phyloP scores from a whole-genome alignment of 2,888 invertebrate genomes.

The Campopleginae sp. region DNA sequence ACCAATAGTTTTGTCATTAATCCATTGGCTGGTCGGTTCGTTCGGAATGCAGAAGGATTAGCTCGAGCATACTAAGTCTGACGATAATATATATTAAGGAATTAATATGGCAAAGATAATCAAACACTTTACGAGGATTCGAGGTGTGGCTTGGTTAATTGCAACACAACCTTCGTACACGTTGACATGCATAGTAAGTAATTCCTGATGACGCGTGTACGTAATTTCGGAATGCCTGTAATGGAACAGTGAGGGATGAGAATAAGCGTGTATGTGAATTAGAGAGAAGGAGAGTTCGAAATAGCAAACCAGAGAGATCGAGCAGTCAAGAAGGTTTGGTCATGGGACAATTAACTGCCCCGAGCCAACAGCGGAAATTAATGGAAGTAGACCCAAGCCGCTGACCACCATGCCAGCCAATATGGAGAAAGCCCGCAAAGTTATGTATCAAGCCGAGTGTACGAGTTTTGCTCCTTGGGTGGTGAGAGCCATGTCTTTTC shows the following conservation, averaged over 20 bases:
- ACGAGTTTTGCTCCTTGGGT: slow-evolving; percentile 18
- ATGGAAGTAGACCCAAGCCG: slow-evolving; percentile 24
- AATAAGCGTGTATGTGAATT: background rate
- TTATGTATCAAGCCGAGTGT: slow-evolving; percentile 14
- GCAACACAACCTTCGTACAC: background rate
- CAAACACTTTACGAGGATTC: slow-evolving; percentile 39
- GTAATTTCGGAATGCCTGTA: slow-evolving; percentile 1
- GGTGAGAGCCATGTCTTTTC: background rate
- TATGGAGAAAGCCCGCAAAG: slow-evolving; percentile 25
- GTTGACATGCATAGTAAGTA: slow-evolving; percentile 9
- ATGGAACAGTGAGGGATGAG: slow-evolving; percentile 12
- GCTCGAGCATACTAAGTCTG: background rate
- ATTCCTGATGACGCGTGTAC: background rate
- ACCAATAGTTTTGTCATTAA: too few relatives aligned
- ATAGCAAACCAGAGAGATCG: slow-evolving; percentile 50
- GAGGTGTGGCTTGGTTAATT: slow-evolving; percentile 19
- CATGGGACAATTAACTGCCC: slow-evolving; percentile 65
- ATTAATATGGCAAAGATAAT: slow-evolving; percentile 4
- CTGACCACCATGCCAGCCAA: slow-evolving; percentile 30
- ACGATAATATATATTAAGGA: slow-evolving; percentile 20
- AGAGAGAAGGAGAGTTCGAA: slow-evolving; percentile 7
- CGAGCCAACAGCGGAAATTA: slow-evolving; percentile 38
- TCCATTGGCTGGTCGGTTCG: background rate
- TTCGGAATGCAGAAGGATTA: background rate
- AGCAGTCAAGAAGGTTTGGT: slow-evolving; percentile 61